Evolutionary conservation across 1,140 invertebrate species (phyloP), one percentile per base, ranked within the genome.

Genomic region (Ladona fulva): DNA sequence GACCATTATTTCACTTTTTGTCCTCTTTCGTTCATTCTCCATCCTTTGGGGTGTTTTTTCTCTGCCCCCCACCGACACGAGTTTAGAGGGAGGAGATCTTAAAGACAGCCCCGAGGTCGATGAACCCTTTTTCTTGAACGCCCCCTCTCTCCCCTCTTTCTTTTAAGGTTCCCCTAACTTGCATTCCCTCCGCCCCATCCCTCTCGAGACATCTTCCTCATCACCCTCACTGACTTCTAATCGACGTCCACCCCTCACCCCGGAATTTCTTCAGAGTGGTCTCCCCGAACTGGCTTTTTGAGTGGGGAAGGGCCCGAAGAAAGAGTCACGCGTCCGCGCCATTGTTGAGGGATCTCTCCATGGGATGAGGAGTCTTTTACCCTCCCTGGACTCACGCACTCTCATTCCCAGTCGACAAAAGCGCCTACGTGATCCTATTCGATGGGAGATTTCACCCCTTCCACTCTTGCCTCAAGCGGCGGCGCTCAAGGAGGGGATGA

Each of bases 1-100:
- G 52, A 66, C 52, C 52, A 66, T 66, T 66, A 66, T 66, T 66
- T 66, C 44, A 52, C 44, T 52, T n/a, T n/a, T n/a, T n/a, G n/a
- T n/a, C 29, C 52, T 66, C 14, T 66, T 66, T 66, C 14, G 52
- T 66, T 22, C 16, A 5, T 22, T 66, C 52, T 22, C 52, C 52
- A 66, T 22, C 52, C 52, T 22, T 66, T 66, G 52, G 29, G 29
- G 8, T 37, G 29, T 37, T 37, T 37, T 37, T 12, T 12, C 52
- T 66, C 52, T 66, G 14, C 52, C 52, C 52, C n/a, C 52, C 52
- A 66, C 52, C 52, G 29, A 37, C 29, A 8, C 29, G 29, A 37
- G 29, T 37, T 37, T 37, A 37, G 29, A 37, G 8, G 29, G 8
- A 8, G 8, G 8, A 8, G 29, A 37, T 37, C 29, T 37, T 5